Evolutionary conservation across 2,888 invertebrate species (phyloP).

Genomic region (Tinea semifulvella): DNA sequence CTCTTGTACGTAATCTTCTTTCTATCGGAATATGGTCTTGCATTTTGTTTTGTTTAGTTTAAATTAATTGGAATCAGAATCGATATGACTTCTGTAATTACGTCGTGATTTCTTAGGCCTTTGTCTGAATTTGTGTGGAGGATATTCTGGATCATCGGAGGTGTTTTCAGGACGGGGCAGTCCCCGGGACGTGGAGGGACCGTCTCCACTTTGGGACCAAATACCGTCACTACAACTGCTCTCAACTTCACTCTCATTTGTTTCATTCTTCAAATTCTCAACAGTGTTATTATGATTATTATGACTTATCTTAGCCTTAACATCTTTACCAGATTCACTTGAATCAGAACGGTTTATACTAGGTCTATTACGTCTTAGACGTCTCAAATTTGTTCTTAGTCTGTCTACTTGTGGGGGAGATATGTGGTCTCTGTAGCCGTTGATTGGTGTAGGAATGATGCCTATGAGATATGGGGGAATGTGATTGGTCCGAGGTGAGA

Average conservation of each 20-base stretch:
- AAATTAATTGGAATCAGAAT: slow-evolving; percentile 69
- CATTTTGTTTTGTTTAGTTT: too few relatives aligned
- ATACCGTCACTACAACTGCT: slow-evolving; percentile 56
- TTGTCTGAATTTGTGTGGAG: slow-evolving; percentile 62
- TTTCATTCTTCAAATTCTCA: slow-evolving; percentile 56
- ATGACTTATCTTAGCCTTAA: background rate
- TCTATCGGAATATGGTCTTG: too few relatives aligned
- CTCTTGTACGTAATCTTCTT: too few relatives aligned
- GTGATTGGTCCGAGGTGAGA: slow-evolving; percentile 39
- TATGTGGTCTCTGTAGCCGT: slow-evolving; percentile 59
- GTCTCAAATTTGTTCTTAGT: slow-evolving; percentile 30
- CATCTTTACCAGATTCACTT: slow-evolving; percentile 35
- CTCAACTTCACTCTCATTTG: slow-evolving; percentile 59
- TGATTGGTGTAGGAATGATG: slow-evolving; percentile 68
- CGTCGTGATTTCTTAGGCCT: slow-evolving; percentile 69
- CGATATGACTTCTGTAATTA: slow-evolving; percentile 71
- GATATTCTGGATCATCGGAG: slow-evolving; percentile 57
- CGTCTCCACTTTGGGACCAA: slow-evolving; percentile 28
- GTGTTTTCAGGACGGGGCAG: slow-evolving; percentile 36
- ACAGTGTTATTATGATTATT: slow-evolving; percentile 35
- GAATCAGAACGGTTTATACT: slow-evolving; percentile 40
- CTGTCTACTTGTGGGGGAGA: slow-evolving; percentile 33
- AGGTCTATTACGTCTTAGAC: slow-evolving; percentile 38
- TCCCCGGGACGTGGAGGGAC: slow-evolving; percentile 40
- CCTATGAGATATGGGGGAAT: slow-evolving; percentile 56